phyloP scores from a whole-genome alignment of 30 jellyfish, hydroid and myxozoan genomes.

The Nemopilema nomurai region DNA sequence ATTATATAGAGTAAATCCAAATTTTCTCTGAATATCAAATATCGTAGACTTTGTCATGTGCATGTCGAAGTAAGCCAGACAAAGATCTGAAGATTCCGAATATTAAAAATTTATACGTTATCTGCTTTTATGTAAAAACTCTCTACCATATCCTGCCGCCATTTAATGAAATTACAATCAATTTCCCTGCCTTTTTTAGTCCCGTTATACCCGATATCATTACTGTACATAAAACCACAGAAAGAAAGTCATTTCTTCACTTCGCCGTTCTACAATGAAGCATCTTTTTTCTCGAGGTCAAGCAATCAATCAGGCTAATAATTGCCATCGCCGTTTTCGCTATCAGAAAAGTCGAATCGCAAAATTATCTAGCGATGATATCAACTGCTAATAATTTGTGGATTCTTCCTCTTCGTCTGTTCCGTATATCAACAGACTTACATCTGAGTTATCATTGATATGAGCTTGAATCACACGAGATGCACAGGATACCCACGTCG shows the following conservation, averaged over 20 bases:
- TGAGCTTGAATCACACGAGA: no score
- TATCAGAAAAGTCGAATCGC: background rate
- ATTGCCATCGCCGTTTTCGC: background rate
- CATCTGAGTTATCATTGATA: no score
- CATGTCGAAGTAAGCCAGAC: conserved; percentile 22
- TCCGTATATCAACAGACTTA: no score
- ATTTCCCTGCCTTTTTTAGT: conserved; percentile 55
- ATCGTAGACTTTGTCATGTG: conserved; percentile 8
- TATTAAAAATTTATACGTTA: conserved; percentile 48
- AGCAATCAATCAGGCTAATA: conserved; percentile 15
- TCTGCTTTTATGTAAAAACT: conserved; percentile 51
- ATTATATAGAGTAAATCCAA: background rate
- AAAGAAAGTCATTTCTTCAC: conserved; percentile 9
- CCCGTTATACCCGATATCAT: conserved; percentile 48
- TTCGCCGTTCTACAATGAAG: conserved; percentile 9
- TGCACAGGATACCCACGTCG: no score
- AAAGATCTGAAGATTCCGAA: conserved; percentile 52
- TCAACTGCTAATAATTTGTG: no score
- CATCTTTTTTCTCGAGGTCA: conserved; percentile 14
- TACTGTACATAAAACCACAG: conserved; percentile 8
- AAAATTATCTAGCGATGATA: background rate
- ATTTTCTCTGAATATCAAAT: background rate
- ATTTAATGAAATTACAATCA: conserved; percentile 48
- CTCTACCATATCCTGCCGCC: conserved; percentile 74
- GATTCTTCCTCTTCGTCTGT: no score